phyloP scores from a whole-genome alignment of 2,797 vertebrate species.

The Dermochelys coriacea region DNA sequence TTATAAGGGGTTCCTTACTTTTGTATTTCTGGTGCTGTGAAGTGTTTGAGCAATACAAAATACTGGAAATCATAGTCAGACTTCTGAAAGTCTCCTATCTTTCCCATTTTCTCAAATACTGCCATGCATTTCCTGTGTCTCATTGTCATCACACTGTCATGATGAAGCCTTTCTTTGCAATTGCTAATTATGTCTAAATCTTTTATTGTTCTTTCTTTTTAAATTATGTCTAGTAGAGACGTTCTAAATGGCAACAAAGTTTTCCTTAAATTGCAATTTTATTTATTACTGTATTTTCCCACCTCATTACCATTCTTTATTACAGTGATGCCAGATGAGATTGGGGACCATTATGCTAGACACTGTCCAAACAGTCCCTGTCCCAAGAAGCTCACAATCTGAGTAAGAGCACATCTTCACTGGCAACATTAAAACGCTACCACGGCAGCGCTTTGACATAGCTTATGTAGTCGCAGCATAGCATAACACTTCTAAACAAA shows the following conservation, averaged over 20 bases:
- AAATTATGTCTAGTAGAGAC: not conserved
- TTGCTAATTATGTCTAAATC: slow-evolving; percentile 12
- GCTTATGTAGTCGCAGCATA: too few species aligned
- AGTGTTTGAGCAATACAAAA: slow-evolving; percentile 36
- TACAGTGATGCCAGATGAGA: not conserved
- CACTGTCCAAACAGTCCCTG: not conserved
- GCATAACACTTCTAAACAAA: not conserved
- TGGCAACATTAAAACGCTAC: too few species aligned
- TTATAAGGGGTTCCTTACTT: slow-evolving; percentile 23
- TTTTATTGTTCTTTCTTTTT: not conserved
- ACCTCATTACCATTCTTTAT: not conserved
- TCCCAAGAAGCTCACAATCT: not conserved
- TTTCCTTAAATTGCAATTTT: slow-evolving; percentile 11
- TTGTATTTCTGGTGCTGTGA: slow-evolving; percentile 37
- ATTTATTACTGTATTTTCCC: not conserved
- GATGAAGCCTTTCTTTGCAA: not conserved
- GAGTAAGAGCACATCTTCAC: not conserved
- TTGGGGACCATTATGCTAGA: rapidly evolving
- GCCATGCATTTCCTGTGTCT: slow-evolving; percentile 68
- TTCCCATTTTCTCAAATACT: slow-evolving; percentile 51
- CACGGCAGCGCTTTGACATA: too few species aligned
- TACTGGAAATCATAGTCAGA: slow-evolving; percentile 59
- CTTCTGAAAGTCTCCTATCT: slow-evolving; percentile 25
- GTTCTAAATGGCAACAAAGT: not conserved
- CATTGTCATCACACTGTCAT: slow-evolving; percentile 13